A percentile compares a stretch with the other conserved stretches of the same genome.
phyloP scores from a whole-genome alignment of 2,113 vertebrate species.

The Orycteropus afer region DNA sequence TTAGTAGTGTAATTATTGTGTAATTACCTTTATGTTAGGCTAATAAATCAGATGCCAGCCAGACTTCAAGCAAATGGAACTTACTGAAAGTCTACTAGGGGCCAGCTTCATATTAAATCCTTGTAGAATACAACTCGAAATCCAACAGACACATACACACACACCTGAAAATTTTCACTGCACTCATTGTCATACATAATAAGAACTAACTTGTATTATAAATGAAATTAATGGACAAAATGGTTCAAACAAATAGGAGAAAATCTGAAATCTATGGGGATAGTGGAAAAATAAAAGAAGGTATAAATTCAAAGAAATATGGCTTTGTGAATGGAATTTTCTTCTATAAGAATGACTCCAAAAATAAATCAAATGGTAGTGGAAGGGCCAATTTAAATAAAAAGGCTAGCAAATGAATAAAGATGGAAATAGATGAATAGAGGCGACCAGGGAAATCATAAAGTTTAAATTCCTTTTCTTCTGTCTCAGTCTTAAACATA shows the following conservation, averaged over 20 bases:
- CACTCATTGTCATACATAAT: background rate
- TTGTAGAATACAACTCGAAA: constrained; percentile 23
- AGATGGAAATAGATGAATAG: constrained; percentile 42
- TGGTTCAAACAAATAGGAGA: constrained; percentile 15
- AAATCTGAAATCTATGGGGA: background rate
- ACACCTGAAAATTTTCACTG: background rate
- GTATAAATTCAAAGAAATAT: constrained; percentile 43
- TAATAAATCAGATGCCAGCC: constrained; percentile 1
- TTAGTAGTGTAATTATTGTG: constrained; percentile 52
- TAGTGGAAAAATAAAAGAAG: constrained; percentile 52
- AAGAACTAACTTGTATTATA: constrained; percentile 1
- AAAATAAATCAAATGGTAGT: constrained; percentile 39
- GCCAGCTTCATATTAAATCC: constrained; percentile 23
- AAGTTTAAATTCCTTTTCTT: constrained; percentile 43
- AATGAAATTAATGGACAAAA: background rate
- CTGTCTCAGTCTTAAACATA: constrained; percentile 40
- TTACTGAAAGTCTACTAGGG: background rate
- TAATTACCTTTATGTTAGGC: constrained; percentile 45
- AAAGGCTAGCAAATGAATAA: background rate
- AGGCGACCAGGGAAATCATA: background rate
- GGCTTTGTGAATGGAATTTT: constrained; percentile 51
- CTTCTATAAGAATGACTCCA: constrained; percentile 38
- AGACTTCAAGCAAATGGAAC: constrained; percentile 32
- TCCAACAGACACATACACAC: background rate
- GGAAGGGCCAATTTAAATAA: constrained; percentile 56